Percentiles rank a stretch among this genome's conserved stretches.
Conservation (phyloP, 2,797 vertebrate genomes). For the Trematomus bernacchii region DNA sequence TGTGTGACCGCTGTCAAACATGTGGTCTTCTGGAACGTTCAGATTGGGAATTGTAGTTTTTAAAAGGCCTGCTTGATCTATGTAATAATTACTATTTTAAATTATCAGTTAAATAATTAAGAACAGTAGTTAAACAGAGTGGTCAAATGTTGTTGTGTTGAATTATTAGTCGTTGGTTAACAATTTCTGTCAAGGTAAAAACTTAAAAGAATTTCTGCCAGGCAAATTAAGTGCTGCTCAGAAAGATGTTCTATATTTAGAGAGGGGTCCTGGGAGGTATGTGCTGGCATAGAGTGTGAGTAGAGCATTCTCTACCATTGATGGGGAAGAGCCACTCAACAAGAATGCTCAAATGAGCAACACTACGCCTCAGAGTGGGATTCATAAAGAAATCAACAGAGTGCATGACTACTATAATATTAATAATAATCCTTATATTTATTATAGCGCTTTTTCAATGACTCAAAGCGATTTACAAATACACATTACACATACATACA, state of each 20-base stretch:
- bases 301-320: conserved; percentile 81
- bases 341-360: conserved; percentile 73
- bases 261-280: conserved; percentile 90
- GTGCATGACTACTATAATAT: neutral
- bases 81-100: neutral
- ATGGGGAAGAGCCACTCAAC: conserved; percentile 77
- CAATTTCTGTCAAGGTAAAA: conserved; percentile 11
- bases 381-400: conserved; percentile 29
- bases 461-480: no score
- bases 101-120: neutral
- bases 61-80: neutral
- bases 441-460: no score
- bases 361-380: conserved; percentile 60
- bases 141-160: neutral
- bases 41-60: conserved; percentile 19
- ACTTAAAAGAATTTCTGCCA: conserved; percentile 49
- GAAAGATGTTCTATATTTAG: conserved; percentile 93
- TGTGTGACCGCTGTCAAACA: conserved; percentile 60
- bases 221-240: conserved; percentile 75
- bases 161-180: conserved; percentile 12
- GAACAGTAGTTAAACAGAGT: neutral
- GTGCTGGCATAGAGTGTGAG: conserved; percentile 85
- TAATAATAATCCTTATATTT: no score
- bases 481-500: no score
- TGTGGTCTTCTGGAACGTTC: conserved; percentile 66